phyloP scores from a whole-genome alignment of 1,140 invertebrate species.

The Tenebrio molitor region DNA sequence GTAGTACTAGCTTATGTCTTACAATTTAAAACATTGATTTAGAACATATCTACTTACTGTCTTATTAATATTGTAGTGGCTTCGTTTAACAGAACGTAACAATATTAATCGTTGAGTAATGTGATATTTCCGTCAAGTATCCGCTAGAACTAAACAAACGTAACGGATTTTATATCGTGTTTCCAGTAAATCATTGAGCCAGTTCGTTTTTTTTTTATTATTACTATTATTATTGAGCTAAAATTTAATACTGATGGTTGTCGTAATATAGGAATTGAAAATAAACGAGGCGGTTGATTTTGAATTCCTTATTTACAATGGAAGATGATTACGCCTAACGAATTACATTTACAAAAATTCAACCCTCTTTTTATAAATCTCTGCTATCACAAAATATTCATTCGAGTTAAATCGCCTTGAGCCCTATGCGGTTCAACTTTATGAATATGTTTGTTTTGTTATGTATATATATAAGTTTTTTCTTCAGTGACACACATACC shows the following conservation, averaged over 20 bases:
- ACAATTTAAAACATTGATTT: constrained; percentile 61
- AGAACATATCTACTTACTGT: constrained; percentile 54
- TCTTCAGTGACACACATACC: constrained; percentile 43
- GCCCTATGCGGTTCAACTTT: constrained; percentile 52
- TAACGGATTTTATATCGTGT: constrained; percentile 17
- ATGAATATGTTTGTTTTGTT: constrained; percentile 39
- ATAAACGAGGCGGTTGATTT: constrained; percentile 26
- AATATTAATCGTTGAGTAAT: constrained; percentile 38
- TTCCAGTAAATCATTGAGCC: constrained; percentile 40
- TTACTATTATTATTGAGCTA: constrained; percentile 42
- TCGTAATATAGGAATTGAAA: constrained; percentile 27
- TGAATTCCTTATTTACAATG: constrained; percentile 37
- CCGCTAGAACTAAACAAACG: constrained; percentile 18
- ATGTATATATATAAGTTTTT: constrained; percentile 11
- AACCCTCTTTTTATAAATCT: constrained; percentile 35
- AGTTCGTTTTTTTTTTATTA: too few relatives aligned
- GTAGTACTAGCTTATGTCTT: constrained; percentile 55
- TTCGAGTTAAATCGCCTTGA: constrained; percentile 52
- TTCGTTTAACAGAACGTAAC: constrained; percentile 24
- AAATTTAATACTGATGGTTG: constrained; percentile 28
- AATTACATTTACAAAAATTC: constrained; percentile 49
- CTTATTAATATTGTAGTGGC: constrained; percentile 46
- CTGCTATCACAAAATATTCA: constrained; percentile 48
- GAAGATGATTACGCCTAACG: constrained; percentile 45
- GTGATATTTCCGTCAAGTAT: constrained; percentile 26